Evolutionary conservation across 2,113 vertebrate genomes (phyloP).

Genomic region (Paraplagusia blochii): DNA sequence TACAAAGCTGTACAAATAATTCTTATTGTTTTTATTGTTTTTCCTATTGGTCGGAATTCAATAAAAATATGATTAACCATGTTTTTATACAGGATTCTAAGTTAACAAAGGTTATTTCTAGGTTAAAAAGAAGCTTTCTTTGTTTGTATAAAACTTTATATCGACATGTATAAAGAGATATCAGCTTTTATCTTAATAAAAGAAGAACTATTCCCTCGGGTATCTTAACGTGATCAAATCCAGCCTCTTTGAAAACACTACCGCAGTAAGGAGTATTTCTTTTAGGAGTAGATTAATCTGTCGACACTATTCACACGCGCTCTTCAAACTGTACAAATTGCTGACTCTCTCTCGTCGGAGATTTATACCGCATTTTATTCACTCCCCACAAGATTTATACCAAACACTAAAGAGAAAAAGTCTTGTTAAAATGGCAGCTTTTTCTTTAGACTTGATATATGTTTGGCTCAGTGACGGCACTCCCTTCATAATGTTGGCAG

Average conservation of each 20-base stretch:
- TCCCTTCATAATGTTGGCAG: background rate
- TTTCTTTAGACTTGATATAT: background rate
- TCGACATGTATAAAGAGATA: too few species aligned
- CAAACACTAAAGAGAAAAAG: background rate
- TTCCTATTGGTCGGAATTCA: too few species aligned
- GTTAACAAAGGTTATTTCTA: too few species aligned
- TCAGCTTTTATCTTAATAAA: too few species aligned
- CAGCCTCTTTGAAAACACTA: constrained; percentile 4
- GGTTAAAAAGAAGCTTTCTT: too few species aligned
- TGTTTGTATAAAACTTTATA: too few species aligned
- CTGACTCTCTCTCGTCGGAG: constrained; percentile 1
- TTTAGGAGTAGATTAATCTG: constrained; percentile 2
- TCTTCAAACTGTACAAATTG: background rate
- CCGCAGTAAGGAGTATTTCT: background rate
- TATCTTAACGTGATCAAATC: too few species aligned
- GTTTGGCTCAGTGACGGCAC: background rate
- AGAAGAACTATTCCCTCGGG: too few species aligned
- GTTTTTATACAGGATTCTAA: too few species aligned
- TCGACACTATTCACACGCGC: constrained; percentile 3
- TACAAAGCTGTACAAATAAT: too few species aligned
- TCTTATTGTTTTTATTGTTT: too few species aligned
- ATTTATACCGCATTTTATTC: constrained; percentile 2
- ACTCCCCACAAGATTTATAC: background rate
- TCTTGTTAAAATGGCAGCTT: background rate
- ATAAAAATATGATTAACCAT: too few species aligned